phyloP scores from a whole-genome alignment of 1,140 invertebrate species.

The Pachyrhynchus sulphureomaculatus region DNA sequence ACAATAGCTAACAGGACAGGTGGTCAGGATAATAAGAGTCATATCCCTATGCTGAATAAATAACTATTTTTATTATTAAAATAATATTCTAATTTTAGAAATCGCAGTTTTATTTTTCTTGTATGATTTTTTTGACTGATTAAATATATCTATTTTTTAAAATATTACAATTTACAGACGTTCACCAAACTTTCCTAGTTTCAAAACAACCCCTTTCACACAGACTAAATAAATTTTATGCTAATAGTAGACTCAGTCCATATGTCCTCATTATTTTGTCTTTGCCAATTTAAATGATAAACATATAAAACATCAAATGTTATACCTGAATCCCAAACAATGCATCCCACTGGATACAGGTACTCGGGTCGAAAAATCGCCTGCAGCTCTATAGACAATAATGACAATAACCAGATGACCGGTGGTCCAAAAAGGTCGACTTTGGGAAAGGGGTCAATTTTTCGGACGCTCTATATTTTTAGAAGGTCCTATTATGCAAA shows the following conservation, averaged over 20 bases:
- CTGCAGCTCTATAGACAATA: no score
- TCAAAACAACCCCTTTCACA: no score
- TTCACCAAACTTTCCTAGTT: no score
- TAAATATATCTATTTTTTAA: no score
- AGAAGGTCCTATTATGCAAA: conserved; percentile 23
- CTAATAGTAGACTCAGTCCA: not conserved
- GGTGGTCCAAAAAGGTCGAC: conserved; percentile 5
- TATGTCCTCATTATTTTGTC: conserved; percentile 14
- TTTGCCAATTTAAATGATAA: conserved; percentile 27
- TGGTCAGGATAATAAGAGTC: no score
- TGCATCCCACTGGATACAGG: not conserved
- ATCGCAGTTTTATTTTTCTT: no score
- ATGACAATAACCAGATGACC: conserved; percentile 19
- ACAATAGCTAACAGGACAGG: no score
- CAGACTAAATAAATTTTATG: not conserved
- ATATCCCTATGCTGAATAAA: no score
- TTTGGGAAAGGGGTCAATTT: conserved; percentile 27
- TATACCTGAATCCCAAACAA: conserved; percentile 19
- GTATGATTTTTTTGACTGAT: no score
- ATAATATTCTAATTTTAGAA: no score
- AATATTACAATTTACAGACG: no score
- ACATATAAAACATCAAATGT: conserved; percentile 12
- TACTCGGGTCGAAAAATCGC: not conserved
- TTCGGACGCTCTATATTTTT: conserved; percentile 7
- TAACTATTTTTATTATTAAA: no score